phyloP scores from a whole-genome alignment of 2,113 vertebrate species.

The Sarotherodon lohbergeri region DNA sequence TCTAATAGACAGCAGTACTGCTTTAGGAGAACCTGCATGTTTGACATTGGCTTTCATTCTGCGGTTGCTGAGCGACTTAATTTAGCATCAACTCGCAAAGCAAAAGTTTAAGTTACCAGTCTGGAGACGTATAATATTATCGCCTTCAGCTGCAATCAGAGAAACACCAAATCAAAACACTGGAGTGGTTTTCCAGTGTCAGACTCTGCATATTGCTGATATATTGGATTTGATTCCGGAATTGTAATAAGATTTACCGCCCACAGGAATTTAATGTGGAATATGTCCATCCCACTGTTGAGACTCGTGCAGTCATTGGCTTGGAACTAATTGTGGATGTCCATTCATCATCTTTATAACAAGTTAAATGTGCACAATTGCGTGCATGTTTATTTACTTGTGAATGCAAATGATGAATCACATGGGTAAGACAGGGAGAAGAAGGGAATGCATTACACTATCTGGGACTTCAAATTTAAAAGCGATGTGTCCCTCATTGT shows the following conservation, averaged over 20 bases:
- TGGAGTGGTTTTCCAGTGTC: constrained; percentile 5
- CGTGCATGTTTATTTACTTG: neutral
- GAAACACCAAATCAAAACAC: constrained; percentile 16
- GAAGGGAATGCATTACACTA: neutral
- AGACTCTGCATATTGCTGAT: constrained; percentile 1
- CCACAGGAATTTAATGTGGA: constrained; percentile 10
- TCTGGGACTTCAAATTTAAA: neutral
- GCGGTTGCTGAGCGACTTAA: neutral
- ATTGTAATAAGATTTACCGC: constrained; percentile 26
- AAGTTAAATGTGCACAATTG: neutral
- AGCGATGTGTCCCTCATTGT: neutral
- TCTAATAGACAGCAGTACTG: neutral
- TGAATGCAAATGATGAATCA: neutral
- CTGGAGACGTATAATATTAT: neutral
- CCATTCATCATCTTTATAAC: neutral
- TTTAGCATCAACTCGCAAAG: constrained; percentile 11
- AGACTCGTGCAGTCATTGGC: neutral
- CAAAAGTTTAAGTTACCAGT: constrained; percentile 6
- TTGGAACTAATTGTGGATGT: constrained; percentile 11
- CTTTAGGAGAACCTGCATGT: neutral
- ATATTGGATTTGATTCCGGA: constrained; percentile 13
- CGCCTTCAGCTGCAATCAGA: constrained; percentile 10
- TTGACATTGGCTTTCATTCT: neutral
- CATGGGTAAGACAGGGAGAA: neutral
- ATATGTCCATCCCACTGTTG: constrained; percentile 1